Conservation (phyloP, 2,797 vertebrate species). For the Lophotriccus pileatus region DNA sequence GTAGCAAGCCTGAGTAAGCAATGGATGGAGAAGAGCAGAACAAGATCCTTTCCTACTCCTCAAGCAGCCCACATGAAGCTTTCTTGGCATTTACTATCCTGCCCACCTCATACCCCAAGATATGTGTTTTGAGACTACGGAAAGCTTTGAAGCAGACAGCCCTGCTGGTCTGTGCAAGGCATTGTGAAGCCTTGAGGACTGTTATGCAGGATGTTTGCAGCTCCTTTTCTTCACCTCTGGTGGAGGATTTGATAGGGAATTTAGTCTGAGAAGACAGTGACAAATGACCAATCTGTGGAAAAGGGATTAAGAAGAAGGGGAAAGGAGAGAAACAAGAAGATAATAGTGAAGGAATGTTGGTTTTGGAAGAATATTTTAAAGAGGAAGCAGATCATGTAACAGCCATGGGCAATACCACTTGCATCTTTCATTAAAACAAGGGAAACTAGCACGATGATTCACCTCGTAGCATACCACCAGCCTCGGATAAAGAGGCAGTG, state of each 20-base stretch:
- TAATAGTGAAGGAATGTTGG: conserved; percentile 46
- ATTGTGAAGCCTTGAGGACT: not conserved
- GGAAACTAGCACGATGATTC: not conserved
- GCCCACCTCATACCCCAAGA: not conserved
- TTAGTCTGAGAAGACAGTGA: conserved; percentile 9
- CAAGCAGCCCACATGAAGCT: not conserved
- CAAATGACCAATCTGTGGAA: not conserved
- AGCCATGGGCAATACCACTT: conserved; percentile 22
- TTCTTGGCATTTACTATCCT: not conserved
- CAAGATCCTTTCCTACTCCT: not conserved
- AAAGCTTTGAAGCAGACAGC: not conserved
- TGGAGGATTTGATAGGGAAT: not conserved
- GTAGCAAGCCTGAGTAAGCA: not conserved
- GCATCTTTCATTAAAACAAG: conserved; percentile 11
- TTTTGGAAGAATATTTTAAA: conserved; percentile 43
- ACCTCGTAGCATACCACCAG: not conserved
- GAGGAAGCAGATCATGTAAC: conserved; percentile 44
- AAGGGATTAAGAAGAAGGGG: conserved; percentile 2
- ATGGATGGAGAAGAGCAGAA: not conserved
- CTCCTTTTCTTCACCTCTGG: not conserved
- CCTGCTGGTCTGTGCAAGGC: not conserved
- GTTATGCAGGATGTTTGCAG: not conserved
- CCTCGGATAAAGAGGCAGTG: not conserved
- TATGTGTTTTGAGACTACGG: not conserved
- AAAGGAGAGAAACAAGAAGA: conserved; percentile 25